Evolutionary conservation across 2,113 vertebrate species (phyloP), one percentile per base, ranked within the genome.

Genomic region (Erythrocercus mccallii): DNA sequence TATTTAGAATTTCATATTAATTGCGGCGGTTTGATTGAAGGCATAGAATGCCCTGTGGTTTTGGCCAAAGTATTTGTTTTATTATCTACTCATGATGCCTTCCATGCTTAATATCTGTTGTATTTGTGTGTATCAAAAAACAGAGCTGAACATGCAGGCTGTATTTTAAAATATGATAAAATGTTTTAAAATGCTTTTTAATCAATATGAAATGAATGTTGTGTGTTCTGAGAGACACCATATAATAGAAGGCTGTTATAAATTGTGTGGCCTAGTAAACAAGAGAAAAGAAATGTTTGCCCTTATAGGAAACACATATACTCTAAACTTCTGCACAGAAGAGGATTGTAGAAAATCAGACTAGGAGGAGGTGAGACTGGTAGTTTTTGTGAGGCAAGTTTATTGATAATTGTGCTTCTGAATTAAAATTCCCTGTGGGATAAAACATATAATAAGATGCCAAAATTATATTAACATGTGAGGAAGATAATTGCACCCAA

Each of bases 1-100:
- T 98, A 98, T 98, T 98, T 98, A 98, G 98, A 98, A 98, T 98
- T 98, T 98, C 97, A 97, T 98, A 98, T 98, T 98, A 98, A 98
- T 98, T 98, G 96, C 95, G 65, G 40, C 96, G 92, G 72, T 98
- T 98, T 98, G 97, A 98, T 97, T 97, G 97, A 98, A 98, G 77
- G 92, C 85, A 72, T 62, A 88, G 92, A 97, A 97, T 90, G 97
- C 93, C 89, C 93, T 91, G 65, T 79, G 85, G 95, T 97, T 97
- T 91, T 97, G 97, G 95, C 95, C 95, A 97, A 65, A 97, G 83
- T 97, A 88, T 97, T 98, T 97, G 65, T 96, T 98, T 98, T 97
- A 92, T 90, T 66, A 74, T 87, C 82, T 90, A 72, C 83, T 96
- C 62, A 64, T 87, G 72, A 90, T 95, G 86, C 66, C 68, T 90